Base-by-base conservation (phyloP, 2,113 vertebrate genomes). In the Grantiella picta region DNA sequence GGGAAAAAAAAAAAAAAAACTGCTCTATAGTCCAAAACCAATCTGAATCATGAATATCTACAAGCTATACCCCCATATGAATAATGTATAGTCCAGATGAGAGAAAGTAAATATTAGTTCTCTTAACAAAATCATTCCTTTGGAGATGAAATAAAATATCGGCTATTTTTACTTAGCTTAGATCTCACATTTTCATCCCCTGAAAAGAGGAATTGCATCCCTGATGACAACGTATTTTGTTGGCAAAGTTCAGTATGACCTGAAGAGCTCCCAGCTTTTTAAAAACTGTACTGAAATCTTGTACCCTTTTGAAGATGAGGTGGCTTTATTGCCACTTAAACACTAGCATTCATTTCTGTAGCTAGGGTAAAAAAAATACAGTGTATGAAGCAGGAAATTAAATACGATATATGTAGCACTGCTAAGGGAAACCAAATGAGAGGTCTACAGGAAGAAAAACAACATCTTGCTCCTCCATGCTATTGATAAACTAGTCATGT, bases 71-170 rank as follows among this genome's bases (percentile, higher is more conserved):
- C 79, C 63, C 4, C 0, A 20, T 38, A 94, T 87, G 89, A 96
- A 94, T 94, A 96, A 92, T 75, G 72, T 12, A 87, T 91, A 89
- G 64, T 86, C n/a, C 61, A 94, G 70, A 94, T 42, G 29, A 95
- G 18, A 90, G n/a, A 92, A 94, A 82, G 52, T 63, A 93, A 94
- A 70, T 89, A 87, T 94, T 95, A 91, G 65, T 82, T 89, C 53
- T 82, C 73, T 76, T 91, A 76, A 80, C 57, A 38, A 94, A 90
- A 72, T 60, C 24, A 79, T 71, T 86, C 45, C 44, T 76, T 94
- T 36, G 36, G 60, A 92, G 53, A 78, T 49, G 13, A 91, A 95
- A 86, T 78, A 71, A 71, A 89, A 82, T 38, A 86, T 20, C 33
- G 21, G 40, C 65, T 92, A 72, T 86, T 94, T 95, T 89, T 63